Evolutionary conservation across 64 coral and sea anemone species (phyloP).

Genomic region (Pachyseris speciosa): DNA sequence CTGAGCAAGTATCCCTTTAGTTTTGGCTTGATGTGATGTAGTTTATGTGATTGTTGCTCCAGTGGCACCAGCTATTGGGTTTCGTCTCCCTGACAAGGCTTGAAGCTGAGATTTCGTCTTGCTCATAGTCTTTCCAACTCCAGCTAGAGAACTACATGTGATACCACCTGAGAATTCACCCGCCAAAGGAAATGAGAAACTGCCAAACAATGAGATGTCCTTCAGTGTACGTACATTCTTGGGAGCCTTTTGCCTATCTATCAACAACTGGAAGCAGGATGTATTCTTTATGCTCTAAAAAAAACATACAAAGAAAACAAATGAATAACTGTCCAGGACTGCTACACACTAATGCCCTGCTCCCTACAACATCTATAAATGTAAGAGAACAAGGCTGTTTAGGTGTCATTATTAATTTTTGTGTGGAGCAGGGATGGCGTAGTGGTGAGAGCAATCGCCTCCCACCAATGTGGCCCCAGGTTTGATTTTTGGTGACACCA

Average conservation of each 20-base stretch:
- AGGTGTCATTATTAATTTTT: no score
- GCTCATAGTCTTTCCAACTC: not conserved
- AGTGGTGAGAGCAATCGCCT: no score
- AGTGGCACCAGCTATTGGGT: not conserved
- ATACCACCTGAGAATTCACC: conserved; percentile 23
- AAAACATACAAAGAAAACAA: not conserved
- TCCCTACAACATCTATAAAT: not conserved
- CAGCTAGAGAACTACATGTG: not conserved
- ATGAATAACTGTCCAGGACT: not conserved
- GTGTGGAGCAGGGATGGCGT: no score
- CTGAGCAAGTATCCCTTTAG: not conserved
- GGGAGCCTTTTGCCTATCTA: not conserved
- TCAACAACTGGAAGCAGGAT: conserved; percentile 11
- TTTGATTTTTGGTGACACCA: no score
- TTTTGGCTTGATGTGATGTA: not conserved
- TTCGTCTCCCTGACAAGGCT: not conserved
- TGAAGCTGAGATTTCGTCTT: conserved; percentile 11
- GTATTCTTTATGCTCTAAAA: conserved; percentile 14
- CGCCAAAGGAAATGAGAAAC: conserved; percentile 38
- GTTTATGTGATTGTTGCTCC: not conserved
- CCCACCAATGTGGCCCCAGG: no score
- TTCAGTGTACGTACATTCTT: not conserved
- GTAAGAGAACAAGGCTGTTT: no score
- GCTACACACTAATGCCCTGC: not conserved
- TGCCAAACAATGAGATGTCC: conserved; percentile 55